phyloP scores from a whole-genome alignment of 2,797 vertebrate genomes.

The Hylomyscus alleni region DNA sequence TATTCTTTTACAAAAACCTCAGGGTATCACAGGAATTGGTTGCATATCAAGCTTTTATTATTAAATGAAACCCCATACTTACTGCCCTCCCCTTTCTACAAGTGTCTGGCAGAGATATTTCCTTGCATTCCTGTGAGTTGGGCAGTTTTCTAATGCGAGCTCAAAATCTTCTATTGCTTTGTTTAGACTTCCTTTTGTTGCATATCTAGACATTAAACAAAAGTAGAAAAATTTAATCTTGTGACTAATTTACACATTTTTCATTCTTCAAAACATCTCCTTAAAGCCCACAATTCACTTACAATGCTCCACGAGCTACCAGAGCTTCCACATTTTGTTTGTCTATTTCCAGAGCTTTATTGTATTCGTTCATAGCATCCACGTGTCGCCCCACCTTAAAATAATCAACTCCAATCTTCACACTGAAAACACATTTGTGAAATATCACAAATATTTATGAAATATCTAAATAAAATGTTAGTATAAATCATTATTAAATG shows the following conservation, averaged over 20 bases:
- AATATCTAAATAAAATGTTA: constrained; percentile 55
- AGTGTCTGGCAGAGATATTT: constrained; percentile 99
- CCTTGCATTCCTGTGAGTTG: constrained; percentile 97
- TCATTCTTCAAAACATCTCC: constrained; percentile 33
- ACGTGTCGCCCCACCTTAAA: constrained; percentile 97
- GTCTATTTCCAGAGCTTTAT: constrained; percentile 98
- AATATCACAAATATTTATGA: constrained; percentile 45
- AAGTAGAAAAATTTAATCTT: constrained; percentile 34
- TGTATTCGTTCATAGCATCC: constrained; percentile 99
- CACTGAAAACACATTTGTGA: constrained; percentile 88
- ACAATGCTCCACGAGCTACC: constrained; percentile 98
- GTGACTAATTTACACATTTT: constrained; percentile 29
- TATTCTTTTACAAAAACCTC: not conserved
- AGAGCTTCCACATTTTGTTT: constrained; percentile 96
- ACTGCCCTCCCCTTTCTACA: constrained; percentile 98
- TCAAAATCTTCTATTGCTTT: constrained; percentile 98
- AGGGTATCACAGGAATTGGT: not conserved
- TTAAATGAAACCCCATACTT: constrained; percentile 85
- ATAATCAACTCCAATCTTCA: constrained; percentile 96
- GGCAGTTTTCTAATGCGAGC: constrained; percentile 94
- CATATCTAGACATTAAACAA: constrained; percentile 91
- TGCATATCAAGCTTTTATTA: not conserved
- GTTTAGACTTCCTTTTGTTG: constrained; percentile 96
- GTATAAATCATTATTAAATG: constrained; percentile 50
- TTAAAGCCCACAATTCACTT: constrained; percentile 86